Conservation (phyloP, 1,140 invertebrate genomes). For the Bombus sibiricus region DNA sequence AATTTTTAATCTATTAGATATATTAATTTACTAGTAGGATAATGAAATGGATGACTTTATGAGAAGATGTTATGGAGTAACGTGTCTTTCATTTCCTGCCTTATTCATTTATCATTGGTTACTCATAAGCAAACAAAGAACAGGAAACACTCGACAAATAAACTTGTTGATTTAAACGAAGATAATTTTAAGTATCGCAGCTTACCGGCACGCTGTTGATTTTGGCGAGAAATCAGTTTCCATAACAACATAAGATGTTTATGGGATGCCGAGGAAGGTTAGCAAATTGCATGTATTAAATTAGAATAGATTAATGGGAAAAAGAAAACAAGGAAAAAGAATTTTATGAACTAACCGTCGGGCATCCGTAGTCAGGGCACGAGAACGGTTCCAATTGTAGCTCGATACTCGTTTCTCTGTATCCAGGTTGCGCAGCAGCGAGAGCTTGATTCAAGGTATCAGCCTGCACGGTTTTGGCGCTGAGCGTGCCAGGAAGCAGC, state of each 20-base stretch:
- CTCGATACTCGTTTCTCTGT: slow-evolving; percentile 66
- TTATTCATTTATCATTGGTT: not conserved
- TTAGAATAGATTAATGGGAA: not conserved
- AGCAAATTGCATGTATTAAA: not conserved
- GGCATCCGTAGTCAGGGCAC: slow-evolving; percentile 82
- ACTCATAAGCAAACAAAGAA: not conserved
- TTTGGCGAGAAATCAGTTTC: not conserved
- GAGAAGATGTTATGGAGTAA: not conserved
- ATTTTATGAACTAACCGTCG: slow-evolving; percentile 74
- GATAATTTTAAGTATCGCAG: not conserved
- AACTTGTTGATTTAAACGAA: not conserved
- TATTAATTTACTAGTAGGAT: too few species aligned
- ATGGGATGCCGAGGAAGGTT: not conserved
- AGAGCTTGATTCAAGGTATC: slow-evolving; percentile 75
- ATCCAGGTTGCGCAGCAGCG: slow-evolving; percentile 59
- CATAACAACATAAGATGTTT: not conserved
- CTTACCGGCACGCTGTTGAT: not conserved
- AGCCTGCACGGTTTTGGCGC: slow-evolving; percentile 66
- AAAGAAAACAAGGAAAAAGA: not conserved
- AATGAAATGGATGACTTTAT: too few species aligned
- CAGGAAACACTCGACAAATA: slow-evolving; percentile 1
- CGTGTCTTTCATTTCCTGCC: not conserved
- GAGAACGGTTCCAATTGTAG: slow-evolving; percentile 68
- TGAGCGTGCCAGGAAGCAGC: slow-evolving; percentile 39
- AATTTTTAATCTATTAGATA: too few species aligned